These are phyloP conservation scores for Teleiodes luculella DNA, from an alignment of 2,888 invertebrate genomes.

Conservation along the genomic window DNA sequence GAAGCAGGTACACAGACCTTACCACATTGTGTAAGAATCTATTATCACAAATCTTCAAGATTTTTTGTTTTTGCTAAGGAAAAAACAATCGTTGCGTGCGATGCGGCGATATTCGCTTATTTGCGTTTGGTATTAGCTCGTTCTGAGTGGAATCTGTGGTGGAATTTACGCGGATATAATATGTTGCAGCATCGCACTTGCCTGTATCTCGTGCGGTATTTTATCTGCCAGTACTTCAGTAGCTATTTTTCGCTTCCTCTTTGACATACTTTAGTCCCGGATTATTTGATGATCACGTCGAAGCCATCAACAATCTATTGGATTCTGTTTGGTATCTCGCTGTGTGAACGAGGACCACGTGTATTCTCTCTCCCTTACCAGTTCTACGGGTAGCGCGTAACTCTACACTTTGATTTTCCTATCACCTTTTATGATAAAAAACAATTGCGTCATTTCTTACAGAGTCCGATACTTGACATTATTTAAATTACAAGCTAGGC, in stretches of 20 bases:
- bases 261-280: slow-evolving; percentile 49
- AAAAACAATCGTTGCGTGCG: too few relatives aligned
- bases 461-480: background rate
- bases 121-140: slow-evolving; percentile 29
- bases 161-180: slow-evolving; percentile 37
- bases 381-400: slow-evolving; percentile 43
- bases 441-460: slow-evolving; percentile 1
- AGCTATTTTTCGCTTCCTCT: slow-evolving; percentile 32
- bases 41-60: slow-evolving; percentile 15
- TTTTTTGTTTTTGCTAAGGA: too few relatives aligned
- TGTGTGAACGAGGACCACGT: slow-evolving; percentile 36
- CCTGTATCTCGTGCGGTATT: too few relatives aligned
- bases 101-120: background rate
- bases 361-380: slow-evolving; percentile 32
- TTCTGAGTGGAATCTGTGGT: slow-evolving; percentile 27
- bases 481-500: background rate
- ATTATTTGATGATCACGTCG: slow-evolving; percentile 38
- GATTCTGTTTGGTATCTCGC: slow-evolving; percentile 33
- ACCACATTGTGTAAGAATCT: slow-evolving; percentile 8
- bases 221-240: too few relatives aligned
- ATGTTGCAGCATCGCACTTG: slow-evolving; percentile 19
- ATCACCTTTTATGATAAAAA: too few relatives aligned
- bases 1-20: slow-evolving; percentile 11
- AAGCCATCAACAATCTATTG: slow-evolving; percentile 29
- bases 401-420: background rate